phyloP scores from a whole-genome alignment of 2,888 invertebrate species.

The Cataglyphis cursor region DNA sequence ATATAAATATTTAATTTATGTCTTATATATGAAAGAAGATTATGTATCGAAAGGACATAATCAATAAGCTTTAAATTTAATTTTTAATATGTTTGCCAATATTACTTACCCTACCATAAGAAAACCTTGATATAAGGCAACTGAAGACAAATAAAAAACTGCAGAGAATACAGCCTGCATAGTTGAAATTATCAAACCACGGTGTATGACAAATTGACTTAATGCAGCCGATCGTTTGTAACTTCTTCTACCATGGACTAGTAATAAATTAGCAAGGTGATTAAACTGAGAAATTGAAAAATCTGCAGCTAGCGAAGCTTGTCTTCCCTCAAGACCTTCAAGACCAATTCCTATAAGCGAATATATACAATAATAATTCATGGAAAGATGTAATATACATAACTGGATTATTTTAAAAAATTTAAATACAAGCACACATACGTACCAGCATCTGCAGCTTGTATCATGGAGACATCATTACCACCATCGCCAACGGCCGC shows the following conservation, averaged over 20 bases:
- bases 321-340: constrained; percentile 95
- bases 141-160: constrained; percentile 99
- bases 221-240: constrained; percentile 98
- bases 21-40: neutral
- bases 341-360: constrained; percentile 91
- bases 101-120: constrained; percentile 96
- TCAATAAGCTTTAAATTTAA: neutral
- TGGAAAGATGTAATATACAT: neutral
- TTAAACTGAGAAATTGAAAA: constrained; percentile 97
- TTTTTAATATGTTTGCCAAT: constrained; percentile 60
- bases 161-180: constrained; percentile 99
- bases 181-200: constrained; percentile 98
- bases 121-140: constrained; percentile 99
- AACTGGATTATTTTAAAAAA: neutral
- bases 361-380: neutral
- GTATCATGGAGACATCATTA: constrained; percentile 92
- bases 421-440: neutral
- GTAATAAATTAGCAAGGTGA: constrained; percentile 92
- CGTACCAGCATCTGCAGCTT: constrained; percentile 88
- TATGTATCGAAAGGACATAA: neutral
- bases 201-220: constrained; percentile 99
- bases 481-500: constrained; percentile 90
- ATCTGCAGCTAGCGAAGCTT: constrained; percentile 98
- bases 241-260: constrained; percentile 97
- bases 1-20: neutral